Evolutionary conservation across 1,140 invertebrate genomes (phyloP), one percentile per base, ranked within the genome.

Genomic region (Drosophila auraria): DNA sequence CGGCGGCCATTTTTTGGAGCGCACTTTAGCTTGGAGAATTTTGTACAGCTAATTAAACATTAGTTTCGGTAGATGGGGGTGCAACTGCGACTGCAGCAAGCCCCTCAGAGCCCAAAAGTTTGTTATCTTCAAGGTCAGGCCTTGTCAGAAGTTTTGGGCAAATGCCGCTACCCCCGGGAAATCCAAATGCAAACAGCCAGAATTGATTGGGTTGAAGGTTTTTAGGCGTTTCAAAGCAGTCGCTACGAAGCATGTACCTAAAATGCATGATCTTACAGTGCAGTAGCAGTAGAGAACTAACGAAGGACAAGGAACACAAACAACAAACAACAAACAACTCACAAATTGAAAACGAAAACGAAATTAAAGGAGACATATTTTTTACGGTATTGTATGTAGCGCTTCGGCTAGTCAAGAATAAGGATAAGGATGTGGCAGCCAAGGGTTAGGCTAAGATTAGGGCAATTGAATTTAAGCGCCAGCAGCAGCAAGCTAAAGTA

Each of bases 331-430:
- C 9, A 53, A 51, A 63, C 74, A 59, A 70, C 66, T 72, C 53
- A 53, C 40, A 77, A 80, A 33, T 62, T 40, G 38, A 56, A 65
- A 73, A 72, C 58, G 38, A 56, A 65, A 73, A 72, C 58, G 60
- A 74, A 76, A 63, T 64, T 59, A 78, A 72, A 64, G 71, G 33
- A 69, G 42, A 68, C 68, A 83, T 87, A 91, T 87, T 87, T 87
- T 83, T 79, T 78, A 87, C 68, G 81, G 81, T 87, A 68, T 87
- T 87, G 80, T 87, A 87, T 87, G 80, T 87, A 87, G 78, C 56
- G 83, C 83, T 81, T 80, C 59, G 77, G 59, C 77, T 74, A 78
- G 54, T 64, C 62, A 45, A 45, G 54, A 38, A 70, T 66, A 42
- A 25, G 44, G 57, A 70, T 66, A 42, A 25, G 44, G 57, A 54